Percentiles rank a stretch among this genome's conserved stretches.
Conservation (phyloP, 2,888 invertebrate genomes). For the Tetrapedia diversipes region DNA sequence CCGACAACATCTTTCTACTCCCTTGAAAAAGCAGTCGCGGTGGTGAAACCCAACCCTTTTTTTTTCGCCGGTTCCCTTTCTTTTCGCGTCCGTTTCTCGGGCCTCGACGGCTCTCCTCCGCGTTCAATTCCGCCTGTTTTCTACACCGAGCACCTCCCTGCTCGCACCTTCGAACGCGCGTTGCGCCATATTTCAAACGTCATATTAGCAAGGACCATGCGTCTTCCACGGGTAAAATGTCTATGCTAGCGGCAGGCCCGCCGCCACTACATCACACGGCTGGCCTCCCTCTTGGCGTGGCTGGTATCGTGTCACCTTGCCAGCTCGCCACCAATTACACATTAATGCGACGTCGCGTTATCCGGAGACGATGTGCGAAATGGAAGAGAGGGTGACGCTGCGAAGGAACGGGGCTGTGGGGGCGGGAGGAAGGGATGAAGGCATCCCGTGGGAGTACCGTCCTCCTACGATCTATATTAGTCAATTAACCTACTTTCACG, state of each 20-base stretch:
- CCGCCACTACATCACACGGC: constrained; percentile 75
- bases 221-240: constrained; percentile 78
- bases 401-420: constrained; percentile 17
- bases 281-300: constrained; percentile 68
- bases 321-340: constrained; percentile 75
- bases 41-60: constrained; percentile 2
- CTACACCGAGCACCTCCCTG: constrained; percentile 33
- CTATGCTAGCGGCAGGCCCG: constrained; percentile 74
- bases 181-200: constrained; percentile 78
- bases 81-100: constrained; percentile 45
- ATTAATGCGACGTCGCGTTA: constrained; percentile 75
- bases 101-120: constrained; percentile 25
- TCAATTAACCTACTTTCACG: constrained; percentile 76
- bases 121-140: constrained; percentile 47
- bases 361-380: constrained; percentile 66
- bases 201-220: constrained; percentile 79
- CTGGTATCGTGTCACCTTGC: constrained; percentile 73
- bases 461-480: constrained; percentile 61
- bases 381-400: constrained; percentile 45
- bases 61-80: constrained; percentile 27
- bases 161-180: constrained; percentile 66
- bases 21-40: not conserved
- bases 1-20: not conserved
- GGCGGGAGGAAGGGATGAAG: constrained; percentile 7
- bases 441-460: constrained; percentile 67